Conservation (phyloP, 1,140 invertebrate species). For the Drosophila oshimai region DNA sequence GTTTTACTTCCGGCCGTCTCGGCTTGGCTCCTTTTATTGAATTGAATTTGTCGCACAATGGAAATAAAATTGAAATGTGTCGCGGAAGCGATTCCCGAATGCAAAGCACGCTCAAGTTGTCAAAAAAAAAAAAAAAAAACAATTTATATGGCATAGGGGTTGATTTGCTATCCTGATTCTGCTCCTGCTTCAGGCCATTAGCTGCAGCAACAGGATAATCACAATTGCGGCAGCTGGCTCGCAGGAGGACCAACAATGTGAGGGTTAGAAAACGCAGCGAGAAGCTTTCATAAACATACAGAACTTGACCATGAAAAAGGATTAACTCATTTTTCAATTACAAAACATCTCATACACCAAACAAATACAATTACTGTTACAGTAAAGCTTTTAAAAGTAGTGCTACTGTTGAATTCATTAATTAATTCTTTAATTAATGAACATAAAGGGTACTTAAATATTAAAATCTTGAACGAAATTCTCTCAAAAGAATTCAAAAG, state of each 20-base stretch:
- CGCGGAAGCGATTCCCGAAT: slow-evolving; percentile 46
- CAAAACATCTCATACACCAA: not conserved
- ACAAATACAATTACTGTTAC: not conserved
- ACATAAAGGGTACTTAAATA: too few species aligned
- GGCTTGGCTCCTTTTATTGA: slow-evolving; percentile 44
- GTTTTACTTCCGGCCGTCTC: slow-evolving; percentile 65
- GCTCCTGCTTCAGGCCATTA: slow-evolving; percentile 20
- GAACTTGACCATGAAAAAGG: slow-evolving; percentile 29
- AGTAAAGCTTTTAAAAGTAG: too few species aligned
- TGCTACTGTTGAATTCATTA: too few species aligned
- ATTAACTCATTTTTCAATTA: not conserved
- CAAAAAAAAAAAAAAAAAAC: not conserved
- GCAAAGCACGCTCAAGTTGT: slow-evolving; percentile 24
- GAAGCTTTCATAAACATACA: slow-evolving; percentile 3
- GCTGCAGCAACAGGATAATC: slow-evolving; percentile 72
- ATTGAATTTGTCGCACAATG: slow-evolving; percentile 53
- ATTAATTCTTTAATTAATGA: too few species aligned
- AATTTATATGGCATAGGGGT: slow-evolving; percentile 2
- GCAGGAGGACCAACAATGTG: not conserved
- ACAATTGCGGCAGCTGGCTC: slow-evolving; percentile 23
- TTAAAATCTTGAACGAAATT: too few species aligned
- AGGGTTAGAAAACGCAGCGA: slow-evolving; percentile 7
- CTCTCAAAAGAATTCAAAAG: too few species aligned
- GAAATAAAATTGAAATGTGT: slow-evolving; percentile 53
- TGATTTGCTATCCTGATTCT: slow-evolving; percentile 11